Evolutionary conservation across 2,888 invertebrate species (phyloP), one percentile per base, ranked within the genome.

Genomic region (Pelosia muscerda): DNA sequence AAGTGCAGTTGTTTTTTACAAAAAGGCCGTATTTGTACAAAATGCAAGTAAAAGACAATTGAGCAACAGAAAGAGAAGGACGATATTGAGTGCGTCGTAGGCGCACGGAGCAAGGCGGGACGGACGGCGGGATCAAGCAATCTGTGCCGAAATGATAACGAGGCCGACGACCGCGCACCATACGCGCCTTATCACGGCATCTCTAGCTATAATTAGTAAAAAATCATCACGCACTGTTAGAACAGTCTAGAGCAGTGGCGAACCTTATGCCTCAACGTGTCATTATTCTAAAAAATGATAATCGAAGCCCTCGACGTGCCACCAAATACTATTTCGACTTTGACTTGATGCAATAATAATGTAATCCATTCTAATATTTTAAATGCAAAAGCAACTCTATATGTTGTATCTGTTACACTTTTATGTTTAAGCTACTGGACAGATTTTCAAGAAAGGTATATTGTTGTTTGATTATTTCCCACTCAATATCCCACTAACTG

Each of bases 71-170:
- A 26, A 53, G 57, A 63, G 63, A 54, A 59, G 31, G 31, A 42
- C n/a, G 26, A 54, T 63, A 62, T 34, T 62, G 25, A 59, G n/a
- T 53, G 22, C 54, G 28, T 38, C 15, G 60, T 55, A 34, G 53
- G 69, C 67, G 61, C 66, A 62, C 61, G 65, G 55, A 38, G 71
- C 69, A 53, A 60, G 65, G 81, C 75, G 73, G 70, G 76, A 71
- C 79, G 77, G 79, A 83, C 73, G 84, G 81, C 82, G 85, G 90
- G 90, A 87, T 90, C 91, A 90, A 88, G 89, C 90, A 92, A 94
- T 93, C 91, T 92, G 92, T 92, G 94, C 94, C 93, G 92, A 94
- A 94, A 93, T 91, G 94, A 94, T 94, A 94, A 94, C 88, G 84
- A 81, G 92, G 87, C 84, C 92, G 90, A 86, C 90, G 93, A 93